Evolutionary conservation across 1,140 invertebrate species (phyloP), one percentile per base, ranked within the genome.

Genomic region (Drosophila funebris): DNA sequence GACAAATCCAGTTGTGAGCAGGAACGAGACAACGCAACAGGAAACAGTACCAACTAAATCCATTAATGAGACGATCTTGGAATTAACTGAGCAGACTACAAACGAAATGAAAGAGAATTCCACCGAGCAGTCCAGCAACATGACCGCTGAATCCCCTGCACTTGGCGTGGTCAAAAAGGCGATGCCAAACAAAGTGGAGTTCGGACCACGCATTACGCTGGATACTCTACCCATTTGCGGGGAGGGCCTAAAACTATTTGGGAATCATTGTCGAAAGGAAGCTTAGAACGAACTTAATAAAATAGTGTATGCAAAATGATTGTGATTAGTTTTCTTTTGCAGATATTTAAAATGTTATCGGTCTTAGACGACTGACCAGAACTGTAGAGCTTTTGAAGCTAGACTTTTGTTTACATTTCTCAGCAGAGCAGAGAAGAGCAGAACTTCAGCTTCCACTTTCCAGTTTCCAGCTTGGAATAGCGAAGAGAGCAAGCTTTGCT

Each of bases 181-280:
- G 16, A 24, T 7, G 4, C 6, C 5, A 16, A 63, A 4, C 24
- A 2, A 9, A 5, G 8, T 46, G 14, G 18, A 52, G 5, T 41
- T 87, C 20, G 56, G 50, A n/a, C 78, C 74, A 0, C 67, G 82
- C 13, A 76, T 82, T 29, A 60, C 64, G 8, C 68, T 87, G 20
- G 82, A 82, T 6, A 48, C 78, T 2, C 4, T 63, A 5, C 48
- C 13, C 9, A 36, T 54, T 4, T 87, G 82, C 36, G 43, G 31
- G 2, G 46, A 63, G 1, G 82, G 82, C 0, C 69, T 36, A 2
- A 76, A 41, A 4, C 24, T 69, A n/a, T 63, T 41, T 6, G 46
- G 22, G 1, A 33, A 8, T 9, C 64, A 72, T 39, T 87, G 82
- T 41, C 82, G 75, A 6, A 78, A 78, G 24, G 33, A 27, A 29